Percentiles rank a stretch among this genome's conserved stretches.
These are phyloP conservation scores for Falco punctatus DNA, from an alignment of 2,113 vertebrate genomes.

Conservation along the genomic window DNA sequence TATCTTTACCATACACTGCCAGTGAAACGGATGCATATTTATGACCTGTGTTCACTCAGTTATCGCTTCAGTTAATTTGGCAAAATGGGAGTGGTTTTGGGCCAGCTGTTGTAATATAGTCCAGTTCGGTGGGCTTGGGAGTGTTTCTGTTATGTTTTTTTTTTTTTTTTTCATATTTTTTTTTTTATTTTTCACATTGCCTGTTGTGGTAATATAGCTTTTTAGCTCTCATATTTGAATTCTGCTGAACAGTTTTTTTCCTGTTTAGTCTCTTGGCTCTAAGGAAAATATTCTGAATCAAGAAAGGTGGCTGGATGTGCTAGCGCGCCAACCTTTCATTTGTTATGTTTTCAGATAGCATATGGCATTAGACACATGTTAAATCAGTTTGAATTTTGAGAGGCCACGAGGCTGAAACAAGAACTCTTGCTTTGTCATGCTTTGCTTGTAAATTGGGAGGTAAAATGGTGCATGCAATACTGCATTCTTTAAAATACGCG, in stretches of 20 bases:
- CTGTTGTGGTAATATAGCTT: conserved; percentile 8
- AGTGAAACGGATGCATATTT: neutral
- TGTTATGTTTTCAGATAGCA: neutral
- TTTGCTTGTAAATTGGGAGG: conserved; percentile 45
- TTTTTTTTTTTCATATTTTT: neutral
- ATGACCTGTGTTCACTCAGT: neutral
- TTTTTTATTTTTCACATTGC: neutral
- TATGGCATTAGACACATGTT: neutral
- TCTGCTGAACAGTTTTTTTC: neutral
- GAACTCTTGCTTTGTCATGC: conserved; percentile 58
- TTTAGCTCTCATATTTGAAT: neutral
- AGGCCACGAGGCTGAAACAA: conserved; percentile 58
- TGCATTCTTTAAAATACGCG: neutral
- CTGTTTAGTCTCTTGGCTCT: conserved; percentile 57
- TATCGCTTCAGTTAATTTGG: neutral
- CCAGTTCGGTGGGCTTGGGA: neutral
- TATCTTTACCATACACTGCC: neutral
- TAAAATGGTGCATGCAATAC: conserved; percentile 45
- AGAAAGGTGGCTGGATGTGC: conserved; percentile 18
- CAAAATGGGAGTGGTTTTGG: neutral
- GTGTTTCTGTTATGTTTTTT: neutral
- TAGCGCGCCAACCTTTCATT: conserved; percentile 13
- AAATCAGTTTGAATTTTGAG: conserved; percentile 38
- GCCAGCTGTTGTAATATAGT: neutral
- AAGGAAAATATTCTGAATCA: neutral